These are phyloP conservation scores for Mohoua ochrocephala DNA, from an alignment of 2,113 vertebrate genomes.

Conservation along the genomic window DNA sequence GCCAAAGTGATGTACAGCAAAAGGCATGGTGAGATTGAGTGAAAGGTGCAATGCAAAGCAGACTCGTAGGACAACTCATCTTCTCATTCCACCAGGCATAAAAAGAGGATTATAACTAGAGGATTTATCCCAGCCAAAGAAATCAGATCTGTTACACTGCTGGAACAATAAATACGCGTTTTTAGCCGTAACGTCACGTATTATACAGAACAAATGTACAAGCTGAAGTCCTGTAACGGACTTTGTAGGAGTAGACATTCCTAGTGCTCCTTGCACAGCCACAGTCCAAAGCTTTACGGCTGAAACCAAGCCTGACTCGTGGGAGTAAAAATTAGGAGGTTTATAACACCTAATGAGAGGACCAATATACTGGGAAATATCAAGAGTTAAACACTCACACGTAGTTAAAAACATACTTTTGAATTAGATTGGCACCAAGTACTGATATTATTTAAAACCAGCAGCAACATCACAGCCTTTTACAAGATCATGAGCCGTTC, in stretches of 20 bases:
- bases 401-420: neutral
- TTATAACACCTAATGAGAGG: fast-evolving
- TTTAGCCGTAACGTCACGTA: neutral
- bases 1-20: fast-evolving
- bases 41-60: fast-evolving
- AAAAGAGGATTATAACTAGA: neutral
- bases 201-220: neutral
- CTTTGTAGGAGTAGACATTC: neutral
- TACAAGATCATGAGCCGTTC: neutral
- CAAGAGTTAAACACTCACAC: fast-evolving
- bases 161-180: neutral
- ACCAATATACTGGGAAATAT: neutral
- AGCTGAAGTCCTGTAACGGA: neutral
- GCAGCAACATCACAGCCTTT: neutral
- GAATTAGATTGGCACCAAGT: neutral
- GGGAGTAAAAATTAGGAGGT: neutral
- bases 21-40: neutral
- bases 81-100: neutral
- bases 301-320: neutral
- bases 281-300: neutral
- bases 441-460: neutral
- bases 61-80: neutral
- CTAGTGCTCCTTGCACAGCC: neutral
- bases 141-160: neutral
- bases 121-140: neutral